Evolutionary conservation across 2,888 invertebrate species (phyloP).

Genomic region (Torymus aiolomorphi): DNA sequence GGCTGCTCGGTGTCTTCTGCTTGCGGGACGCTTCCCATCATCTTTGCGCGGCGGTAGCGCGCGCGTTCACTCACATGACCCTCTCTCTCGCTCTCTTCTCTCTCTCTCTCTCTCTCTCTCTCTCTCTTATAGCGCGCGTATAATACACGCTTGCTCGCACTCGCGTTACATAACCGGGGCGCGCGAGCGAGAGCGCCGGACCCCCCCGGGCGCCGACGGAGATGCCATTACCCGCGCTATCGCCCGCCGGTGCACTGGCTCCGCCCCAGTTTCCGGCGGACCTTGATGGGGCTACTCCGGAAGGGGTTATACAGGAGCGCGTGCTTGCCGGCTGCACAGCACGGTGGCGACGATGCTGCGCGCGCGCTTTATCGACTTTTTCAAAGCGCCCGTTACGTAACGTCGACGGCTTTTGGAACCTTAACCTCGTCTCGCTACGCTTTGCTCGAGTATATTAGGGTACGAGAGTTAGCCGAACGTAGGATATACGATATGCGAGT

Average conservation of each 20-base stretch:
- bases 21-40: conserved; percentile 24
- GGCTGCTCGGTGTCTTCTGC: conserved; percentile 25
- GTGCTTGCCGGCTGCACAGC: not conserved
- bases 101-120: not conserved
- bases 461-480: too few relatives aligned
- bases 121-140: not conserved
- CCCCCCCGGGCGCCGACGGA: conserved; percentile 13
- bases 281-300: too few relatives aligned
- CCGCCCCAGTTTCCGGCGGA: too few relatives aligned
- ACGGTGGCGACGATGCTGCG: conserved; percentile 16
- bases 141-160: conserved; percentile 13
- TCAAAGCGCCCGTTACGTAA: conserved; percentile 61
- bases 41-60: too few relatives aligned
- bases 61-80: not conserved
- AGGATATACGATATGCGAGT: too few relatives aligned
- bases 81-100: not conserved
- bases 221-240: not conserved
- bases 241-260: too few relatives aligned
- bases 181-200: conserved; percentile 7
- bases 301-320: too few relatives aligned
- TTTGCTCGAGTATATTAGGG: not conserved
- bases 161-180: conserved; percentile 50
- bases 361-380: conserved; percentile 53
- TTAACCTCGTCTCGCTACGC: conserved; percentile 51
- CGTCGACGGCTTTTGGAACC: conserved; percentile 22